Conservation (phyloP, 2,113 vertebrate genomes). For the Spea bombifrons region DNA sequence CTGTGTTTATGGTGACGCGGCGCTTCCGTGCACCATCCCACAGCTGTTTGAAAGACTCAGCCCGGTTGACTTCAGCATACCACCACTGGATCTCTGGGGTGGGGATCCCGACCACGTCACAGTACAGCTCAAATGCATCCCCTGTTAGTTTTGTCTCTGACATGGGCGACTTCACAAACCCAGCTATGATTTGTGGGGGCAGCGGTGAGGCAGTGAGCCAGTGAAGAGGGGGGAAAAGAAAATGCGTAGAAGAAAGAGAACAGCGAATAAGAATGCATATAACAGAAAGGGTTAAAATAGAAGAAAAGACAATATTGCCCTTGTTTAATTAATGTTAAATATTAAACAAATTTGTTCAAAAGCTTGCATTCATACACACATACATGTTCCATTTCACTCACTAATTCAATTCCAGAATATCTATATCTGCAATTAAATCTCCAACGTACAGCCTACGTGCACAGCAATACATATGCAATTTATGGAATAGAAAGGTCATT, state of each 20-base stretch:
- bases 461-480: too few species aligned
- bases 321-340: conserved; percentile 49
- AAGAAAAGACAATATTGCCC: conserved; percentile 55
- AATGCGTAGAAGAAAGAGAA: conserved; percentile 57
- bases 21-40: conserved; percentile 94
- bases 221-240: conserved; percentile 58
- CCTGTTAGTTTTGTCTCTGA: conserved; percentile 98
- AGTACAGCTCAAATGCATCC: conserved; percentile 99
- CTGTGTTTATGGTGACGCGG: conserved; percentile 92
- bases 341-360: background rate
- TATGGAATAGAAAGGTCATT: too few species aligned
- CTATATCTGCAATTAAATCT: too few species aligned
- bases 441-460: too few species aligned
- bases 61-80: conserved; percentile 96
- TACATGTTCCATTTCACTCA: background rate
- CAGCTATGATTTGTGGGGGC: conserved; percentile 87
- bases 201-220: conserved; percentile 73
- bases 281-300: conserved; percentile 63
- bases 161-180: conserved; percentile 99
- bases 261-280: conserved; percentile 69
- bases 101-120: conserved; percentile 95
- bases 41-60: conserved; percentile 98
- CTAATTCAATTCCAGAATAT: background rate
- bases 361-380: background rate
- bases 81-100: conserved; percentile 99